Evolutionary conservation across 2,113 vertebrate species (phyloP).

Genomic region (Chrysochloris asiatica): DNA sequence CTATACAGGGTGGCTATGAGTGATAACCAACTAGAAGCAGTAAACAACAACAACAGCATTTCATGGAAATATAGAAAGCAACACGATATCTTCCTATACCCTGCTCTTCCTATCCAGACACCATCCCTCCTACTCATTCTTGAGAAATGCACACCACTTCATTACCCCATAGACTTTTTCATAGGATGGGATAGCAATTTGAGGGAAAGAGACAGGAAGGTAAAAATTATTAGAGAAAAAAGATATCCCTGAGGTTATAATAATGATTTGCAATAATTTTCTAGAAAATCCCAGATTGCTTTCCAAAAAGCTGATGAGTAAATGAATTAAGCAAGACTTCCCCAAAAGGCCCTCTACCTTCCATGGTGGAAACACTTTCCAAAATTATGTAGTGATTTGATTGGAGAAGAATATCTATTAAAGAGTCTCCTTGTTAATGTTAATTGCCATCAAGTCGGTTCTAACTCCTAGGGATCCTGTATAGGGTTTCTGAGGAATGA

Average conservation of each 20-base stretch:
- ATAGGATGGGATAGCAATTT: not conserved
- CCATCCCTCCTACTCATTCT: not conserved
- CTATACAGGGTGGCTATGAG: no score
- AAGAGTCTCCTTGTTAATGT: not conserved
- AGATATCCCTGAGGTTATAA: not conserved
- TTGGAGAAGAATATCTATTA: not conserved
- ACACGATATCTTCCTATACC: not conserved
- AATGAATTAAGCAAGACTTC: not conserved
- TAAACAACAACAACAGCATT: no score
- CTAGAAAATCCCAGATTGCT: not conserved
- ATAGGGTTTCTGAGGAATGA: no score
- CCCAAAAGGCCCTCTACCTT: not conserved
- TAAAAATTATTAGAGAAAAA: not conserved
- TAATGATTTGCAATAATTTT: not conserved
- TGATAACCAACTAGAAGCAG: no score
- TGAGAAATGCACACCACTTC: not conserved
- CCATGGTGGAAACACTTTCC: not conserved
- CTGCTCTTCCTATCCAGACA: not conserved
- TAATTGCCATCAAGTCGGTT: no score
- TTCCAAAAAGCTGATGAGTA: not conserved
- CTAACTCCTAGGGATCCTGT: no score
- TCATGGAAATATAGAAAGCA: not conserved
- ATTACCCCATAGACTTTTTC: not conserved
- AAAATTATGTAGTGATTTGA: not conserved
- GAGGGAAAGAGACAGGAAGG: not conserved